phyloP scores from a whole-genome alignment of 2,113 vertebrate species.

The Vidua chalybeata region DNA sequence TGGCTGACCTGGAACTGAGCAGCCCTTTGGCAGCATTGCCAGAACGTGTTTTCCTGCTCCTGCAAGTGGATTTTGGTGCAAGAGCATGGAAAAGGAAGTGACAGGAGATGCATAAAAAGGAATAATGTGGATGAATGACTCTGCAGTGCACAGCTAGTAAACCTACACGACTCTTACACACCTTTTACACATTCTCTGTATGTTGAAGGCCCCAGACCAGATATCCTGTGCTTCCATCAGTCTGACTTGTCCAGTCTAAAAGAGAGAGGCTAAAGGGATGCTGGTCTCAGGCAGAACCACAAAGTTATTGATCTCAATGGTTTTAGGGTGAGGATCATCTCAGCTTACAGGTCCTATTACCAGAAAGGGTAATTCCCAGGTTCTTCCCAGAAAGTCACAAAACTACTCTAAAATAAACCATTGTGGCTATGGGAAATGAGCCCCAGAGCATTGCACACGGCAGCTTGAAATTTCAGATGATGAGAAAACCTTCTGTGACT shows the following conservation, averaged over 20 bases:
- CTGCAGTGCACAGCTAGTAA: background rate
- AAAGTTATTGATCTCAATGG: background rate
- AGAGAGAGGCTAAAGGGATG: background rate
- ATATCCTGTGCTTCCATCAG: background rate
- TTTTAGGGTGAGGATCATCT: background rate
- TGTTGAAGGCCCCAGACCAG: background rate
- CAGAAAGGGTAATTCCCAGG: background rate
- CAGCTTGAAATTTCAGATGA: slow-evolving; percentile 20
- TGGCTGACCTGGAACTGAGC: slow-evolving; percentile 21
- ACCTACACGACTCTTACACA: background rate
- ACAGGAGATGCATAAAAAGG: background rate
- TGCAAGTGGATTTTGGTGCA: background rate
- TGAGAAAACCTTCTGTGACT: slow-evolving; percentile 25
- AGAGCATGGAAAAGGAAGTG: background rate
- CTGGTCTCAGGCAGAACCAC: background rate
- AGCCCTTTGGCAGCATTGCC: background rate
- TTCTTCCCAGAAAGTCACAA: background rate
- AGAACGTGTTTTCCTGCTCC: background rate
- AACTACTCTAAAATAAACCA: background rate
- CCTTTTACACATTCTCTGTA: background rate
- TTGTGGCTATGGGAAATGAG: background rate
- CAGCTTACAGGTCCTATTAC: background rate
- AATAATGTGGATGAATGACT: background rate
- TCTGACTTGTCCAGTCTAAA: background rate
- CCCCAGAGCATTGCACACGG: background rate